Conservation (phyloP, 2,888 invertebrate species). For the Tridacna crocea region DNA sequence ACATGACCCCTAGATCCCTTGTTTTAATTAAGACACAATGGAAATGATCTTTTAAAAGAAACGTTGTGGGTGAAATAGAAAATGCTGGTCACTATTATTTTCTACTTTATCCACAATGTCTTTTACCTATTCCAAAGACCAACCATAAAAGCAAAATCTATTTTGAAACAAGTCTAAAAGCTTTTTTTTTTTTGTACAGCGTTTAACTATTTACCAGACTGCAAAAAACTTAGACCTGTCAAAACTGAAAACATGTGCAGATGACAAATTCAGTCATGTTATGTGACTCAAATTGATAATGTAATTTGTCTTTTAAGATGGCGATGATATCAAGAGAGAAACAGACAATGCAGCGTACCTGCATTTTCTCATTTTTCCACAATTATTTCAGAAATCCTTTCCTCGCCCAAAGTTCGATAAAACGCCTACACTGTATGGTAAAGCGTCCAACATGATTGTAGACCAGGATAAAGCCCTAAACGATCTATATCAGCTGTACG, state of each 20-base stretch:
- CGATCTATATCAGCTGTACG: neutral
- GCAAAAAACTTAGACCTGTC: neutral
- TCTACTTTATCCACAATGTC: too few relatives aligned
- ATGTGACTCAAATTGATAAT: neutral
- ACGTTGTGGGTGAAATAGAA: too few relatives aligned
- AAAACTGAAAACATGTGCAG: neutral
- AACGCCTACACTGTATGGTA: neutral
- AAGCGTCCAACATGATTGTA: neutral
- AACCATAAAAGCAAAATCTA: neutral
- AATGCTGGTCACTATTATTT: too few relatives aligned
- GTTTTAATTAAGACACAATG: too few relatives aligned
- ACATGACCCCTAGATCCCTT: too few relatives aligned
- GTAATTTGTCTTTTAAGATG: neutral
- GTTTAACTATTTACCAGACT: neutral
- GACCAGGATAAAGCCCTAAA: neutral
- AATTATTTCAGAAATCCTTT: neutral
- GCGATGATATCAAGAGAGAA: neutral
- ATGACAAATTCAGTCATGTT: neutral
- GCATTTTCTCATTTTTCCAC: neutral
- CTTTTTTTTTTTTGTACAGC: neutral
- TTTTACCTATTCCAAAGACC: too few relatives aligned
- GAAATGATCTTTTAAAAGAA: too few relatives aligned
- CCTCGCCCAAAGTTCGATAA: neutral
- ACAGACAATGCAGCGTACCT: neutral
- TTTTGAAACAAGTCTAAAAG: neutral